phyloP scores from a whole-genome alignment of 1,140 invertebrate species.

The Drosophila subpulchrella region DNA sequence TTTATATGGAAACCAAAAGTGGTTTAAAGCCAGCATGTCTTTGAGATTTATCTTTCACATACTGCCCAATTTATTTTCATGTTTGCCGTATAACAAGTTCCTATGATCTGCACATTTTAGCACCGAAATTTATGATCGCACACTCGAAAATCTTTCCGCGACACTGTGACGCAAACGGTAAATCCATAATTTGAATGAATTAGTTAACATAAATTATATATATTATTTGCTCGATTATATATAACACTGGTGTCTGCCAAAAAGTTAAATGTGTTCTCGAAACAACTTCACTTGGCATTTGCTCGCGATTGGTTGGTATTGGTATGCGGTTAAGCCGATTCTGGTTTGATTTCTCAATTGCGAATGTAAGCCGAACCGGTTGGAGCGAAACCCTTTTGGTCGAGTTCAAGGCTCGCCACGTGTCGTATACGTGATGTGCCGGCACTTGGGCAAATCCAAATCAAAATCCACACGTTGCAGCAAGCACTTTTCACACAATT shows the following conservation, averaged over 20 bases:
- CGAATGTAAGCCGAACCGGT: conserved; percentile 34
- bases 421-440: conserved; percentile 75
- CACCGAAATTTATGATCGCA: conserved; percentile 31
- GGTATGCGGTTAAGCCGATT: not conserved
- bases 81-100: conserved; percentile 28
- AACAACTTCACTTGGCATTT: conserved; percentile 42
- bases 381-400: conserved; percentile 45
- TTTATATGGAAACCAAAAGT: not conserved
- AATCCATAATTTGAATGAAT: conserved; percentile 39
- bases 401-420: conserved; percentile 79
- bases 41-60: conserved; percentile 5
- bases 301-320: conserved; percentile 8
- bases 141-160: conserved; percentile 35
- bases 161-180: conserved; percentile 30
- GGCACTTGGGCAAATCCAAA: conserved; percentile 47
- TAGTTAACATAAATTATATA: conserved; percentile 43
- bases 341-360: conserved; percentile 51
- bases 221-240: conserved; percentile 28
- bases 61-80: conserved; percentile 13
- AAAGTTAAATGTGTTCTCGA: conserved; percentile 11
- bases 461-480: conserved; percentile 43
- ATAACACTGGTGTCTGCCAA: conserved; percentile 3
- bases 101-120: conserved; percentile 29
- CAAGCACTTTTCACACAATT: conserved; percentile 76
- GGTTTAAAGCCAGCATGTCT: not conserved